These are phyloP conservation scores for Sphaeridia pumilis DNA, from an alignment of 2,888 invertebrate genomes.

Conservation along the genomic window DNA sequence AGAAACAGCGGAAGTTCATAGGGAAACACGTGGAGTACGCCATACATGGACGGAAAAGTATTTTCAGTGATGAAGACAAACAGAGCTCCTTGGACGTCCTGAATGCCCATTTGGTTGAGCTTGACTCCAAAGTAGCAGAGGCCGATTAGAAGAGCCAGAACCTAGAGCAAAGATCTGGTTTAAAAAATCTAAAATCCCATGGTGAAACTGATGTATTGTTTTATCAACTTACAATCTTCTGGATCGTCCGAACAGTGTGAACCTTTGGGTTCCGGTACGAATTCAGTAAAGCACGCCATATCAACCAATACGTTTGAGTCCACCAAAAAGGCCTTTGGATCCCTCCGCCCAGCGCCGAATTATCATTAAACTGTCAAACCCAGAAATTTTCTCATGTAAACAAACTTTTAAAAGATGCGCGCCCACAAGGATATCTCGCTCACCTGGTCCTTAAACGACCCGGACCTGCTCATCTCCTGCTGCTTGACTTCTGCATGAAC, in stretches of 20 bases:
- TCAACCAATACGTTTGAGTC: slow-evolving; percentile 61
- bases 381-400: background rate
- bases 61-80: slow-evolving; percentile 82
- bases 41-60: slow-evolving; percentile 83
- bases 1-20: slow-evolving; percentile 65
- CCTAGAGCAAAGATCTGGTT: slow-evolving; percentile 54
- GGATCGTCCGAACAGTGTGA: slow-evolving; percentile 57
- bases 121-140: slow-evolving; percentile 69
- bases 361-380: slow-evolving; percentile 17
- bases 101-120: slow-evolving; percentile 64
- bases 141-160: slow-evolving; percentile 62
- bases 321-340: slow-evolving; percentile 53
- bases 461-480: slow-evolving; percentile 15
- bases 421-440: background rate
- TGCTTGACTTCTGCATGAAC: slow-evolving; percentile 44
- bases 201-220: background rate
- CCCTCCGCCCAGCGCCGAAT: slow-evolving; percentile 18
- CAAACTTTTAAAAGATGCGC: background rate
- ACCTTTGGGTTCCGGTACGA: slow-evolving; percentile 68
- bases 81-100: slow-evolving; percentile 74
- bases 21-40: slow-evolving; percentile 72
- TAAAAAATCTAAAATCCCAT: background rate
- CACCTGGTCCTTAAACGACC: slow-evolving; percentile 22
- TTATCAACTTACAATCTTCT: slow-evolving; percentile 22
- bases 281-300: slow-evolving; percentile 60